Percentiles rank a stretch among this genome's conserved stretches.
These are phyloP conservation scores for Leptoteleia sp. DNA, from an alignment of 1,140 invertebrate species.

Conservation along the genomic window DNA sequence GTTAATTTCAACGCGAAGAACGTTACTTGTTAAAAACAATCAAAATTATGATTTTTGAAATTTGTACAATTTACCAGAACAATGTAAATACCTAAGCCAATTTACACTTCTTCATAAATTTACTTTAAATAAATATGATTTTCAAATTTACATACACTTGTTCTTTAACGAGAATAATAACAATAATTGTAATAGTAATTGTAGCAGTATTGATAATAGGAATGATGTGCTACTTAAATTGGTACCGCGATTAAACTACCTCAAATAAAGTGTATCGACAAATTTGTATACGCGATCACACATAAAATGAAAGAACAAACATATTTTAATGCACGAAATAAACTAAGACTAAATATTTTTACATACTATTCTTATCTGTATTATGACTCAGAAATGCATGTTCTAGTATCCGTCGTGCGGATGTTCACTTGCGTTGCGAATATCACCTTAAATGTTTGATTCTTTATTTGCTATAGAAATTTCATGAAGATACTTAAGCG, in stretches of 20 bases:
- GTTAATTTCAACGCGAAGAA: too few relatives aligned
- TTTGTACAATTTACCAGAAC: too few relatives aligned
- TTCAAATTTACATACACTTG: neutral
- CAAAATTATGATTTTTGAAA: too few relatives aligned
- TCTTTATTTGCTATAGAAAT: too few relatives aligned
- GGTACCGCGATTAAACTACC: neutral
- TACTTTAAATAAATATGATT: too few relatives aligned
- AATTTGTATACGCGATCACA: conserved; percentile 8
- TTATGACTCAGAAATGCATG: conserved; percentile 24
- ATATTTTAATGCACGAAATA: conserved; percentile 29
- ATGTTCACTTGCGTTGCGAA: too few relatives aligned
- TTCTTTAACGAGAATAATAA: neutral
- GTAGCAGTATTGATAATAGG: too few relatives aligned
- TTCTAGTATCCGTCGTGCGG: conserved; percentile 4
- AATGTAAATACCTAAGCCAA: too few relatives aligned
- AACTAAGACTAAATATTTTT: conserved; percentile 25
- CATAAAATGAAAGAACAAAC: conserved; percentile 1
- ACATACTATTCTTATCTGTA: conserved; percentile 15
- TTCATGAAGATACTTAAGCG: neutral
- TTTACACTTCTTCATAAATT: too few relatives aligned
- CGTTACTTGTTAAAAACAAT: too few relatives aligned
- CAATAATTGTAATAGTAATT: neutral
- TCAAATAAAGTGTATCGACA: conserved; percentile 4
- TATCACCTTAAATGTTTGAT: too few relatives aligned
- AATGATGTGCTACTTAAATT: conserved; percentile 8